Base-by-base conservation (phyloP, 2,113 vertebrate genomes). In the Anhinga rufa region DNA sequence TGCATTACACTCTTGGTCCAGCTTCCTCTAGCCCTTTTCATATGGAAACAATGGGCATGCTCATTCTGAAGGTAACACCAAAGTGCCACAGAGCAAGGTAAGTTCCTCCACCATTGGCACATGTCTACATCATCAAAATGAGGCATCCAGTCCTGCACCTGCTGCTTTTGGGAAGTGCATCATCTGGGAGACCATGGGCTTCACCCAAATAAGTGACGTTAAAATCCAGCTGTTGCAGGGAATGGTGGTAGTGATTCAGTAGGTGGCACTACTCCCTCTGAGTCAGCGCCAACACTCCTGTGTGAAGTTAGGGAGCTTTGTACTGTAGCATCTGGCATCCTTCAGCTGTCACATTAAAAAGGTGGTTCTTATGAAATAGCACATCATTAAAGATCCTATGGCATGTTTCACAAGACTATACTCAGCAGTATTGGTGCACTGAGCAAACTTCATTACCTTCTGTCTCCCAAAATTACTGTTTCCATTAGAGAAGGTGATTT, bases 201-300 rank as follows among this genome's bases (percentile, higher is more conserved):
- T 81, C 57, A 58, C 38, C 74, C 52, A 69, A 24, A 40, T 9
- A 25, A 40, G n/a, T 31, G 17, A 24, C 38, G 58, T 25, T 42
- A 69, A 81, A 72, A 85, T 70, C 88, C 70, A 84, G 19, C 65
- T 77, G 54, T 51, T 34, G 38, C 38, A 70, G 72, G 29, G 62
- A 54, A n/a, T 7, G 25, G 57, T 66, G 65, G 68, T 60, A 52
- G 44, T 57, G n/a, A 14, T 81, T 96, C 94, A 93, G 95, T 52
- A 96, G 94, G 77, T 95, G 95, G 92, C 95, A 95, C 76, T 93
- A 49, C 64, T 95, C 29, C 60, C 95, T 94, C 90, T 52, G 88
- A 80, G 57, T 80, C 40, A 40, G 80, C 36, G 38, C 57, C 71
- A 44, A 18, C 49, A 6, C 11, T 32, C 9, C 0, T 1, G 4